phyloP scores from a whole-genome alignment of 2,797 vertebrate genomes.

The Microctenopoma steveboyesi region DNA sequence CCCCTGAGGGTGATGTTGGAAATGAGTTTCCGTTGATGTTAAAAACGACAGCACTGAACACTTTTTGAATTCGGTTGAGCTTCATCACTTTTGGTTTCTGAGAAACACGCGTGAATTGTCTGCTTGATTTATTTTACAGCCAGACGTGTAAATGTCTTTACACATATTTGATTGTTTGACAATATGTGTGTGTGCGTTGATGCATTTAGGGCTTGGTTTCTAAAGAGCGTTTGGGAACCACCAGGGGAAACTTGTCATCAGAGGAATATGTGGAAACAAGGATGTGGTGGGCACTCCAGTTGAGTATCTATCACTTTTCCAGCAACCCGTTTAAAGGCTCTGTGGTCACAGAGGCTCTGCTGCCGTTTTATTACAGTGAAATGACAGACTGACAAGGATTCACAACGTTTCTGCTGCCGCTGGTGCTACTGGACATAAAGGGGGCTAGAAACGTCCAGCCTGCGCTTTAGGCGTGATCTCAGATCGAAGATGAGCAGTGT shows the following conservation, averaged over 20 bases:
- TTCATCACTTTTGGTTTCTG: neutral
- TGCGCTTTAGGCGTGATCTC: neutral
- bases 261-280: slow-evolving; percentile 75
- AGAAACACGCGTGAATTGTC: neutral
- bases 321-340: slow-evolving; percentile 55
- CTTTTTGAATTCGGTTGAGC: too few species aligned
- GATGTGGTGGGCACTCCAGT: slow-evolving; percentile 66
- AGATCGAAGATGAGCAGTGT: neutral
- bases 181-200: slow-evolving; percentile 22
- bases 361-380: slow-evolving; percentile 57
- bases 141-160: neutral
- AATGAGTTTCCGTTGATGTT: neutral
- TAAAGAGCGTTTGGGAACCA: slow-evolving; percentile 45
- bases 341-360: slow-evolving; percentile 44
- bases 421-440: neutral
- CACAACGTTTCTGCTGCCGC: slow-evolving; percentile 17
- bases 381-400: slow-evolving; percentile 48
- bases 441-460: neutral
- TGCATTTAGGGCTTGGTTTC: slow-evolving; percentile 31
- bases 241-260: slow-evolving; percentile 58
- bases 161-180: neutral
- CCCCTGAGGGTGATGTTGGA: neutral
- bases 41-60: neutral
- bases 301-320: slow-evolving; percentile 66
- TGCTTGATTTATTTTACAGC: neutral